Evolutionary conservation across 1,140 invertebrate species (phyloP).

Genomic region (Zaprionus camerounensis): DNA sequence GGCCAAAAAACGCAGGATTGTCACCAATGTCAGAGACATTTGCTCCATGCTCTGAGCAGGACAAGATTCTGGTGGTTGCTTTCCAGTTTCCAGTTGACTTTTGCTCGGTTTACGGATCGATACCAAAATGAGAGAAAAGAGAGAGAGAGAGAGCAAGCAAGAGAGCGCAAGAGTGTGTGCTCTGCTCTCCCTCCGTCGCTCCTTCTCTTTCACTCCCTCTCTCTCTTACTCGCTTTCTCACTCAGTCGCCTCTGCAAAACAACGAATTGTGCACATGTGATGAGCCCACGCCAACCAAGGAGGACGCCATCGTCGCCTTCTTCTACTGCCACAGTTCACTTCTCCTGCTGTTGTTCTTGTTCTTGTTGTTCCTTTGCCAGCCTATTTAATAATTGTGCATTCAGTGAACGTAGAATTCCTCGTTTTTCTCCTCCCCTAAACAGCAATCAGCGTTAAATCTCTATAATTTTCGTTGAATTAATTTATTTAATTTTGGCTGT

Average conservation of each 20-base stretch:
- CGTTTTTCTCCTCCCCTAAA: constrained; percentile 13
- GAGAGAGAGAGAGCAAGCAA: constrained; percentile 29
- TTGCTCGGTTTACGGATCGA: constrained; percentile 73
- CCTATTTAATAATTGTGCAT: constrained; percentile 80
- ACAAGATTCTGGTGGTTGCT: constrained; percentile 70
- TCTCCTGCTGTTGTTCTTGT: not conserved
- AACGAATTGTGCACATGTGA: constrained; percentile 78
- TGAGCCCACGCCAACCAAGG: constrained; percentile 44
- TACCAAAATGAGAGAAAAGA: constrained; percentile 33
- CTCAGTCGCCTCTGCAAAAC: constrained; percentile 41
- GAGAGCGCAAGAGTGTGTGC: not conserved
- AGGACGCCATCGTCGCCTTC: constrained; percentile 50
- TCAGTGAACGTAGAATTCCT: constrained; percentile 65
- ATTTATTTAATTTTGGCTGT: constrained; percentile 68
- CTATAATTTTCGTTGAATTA: constrained; percentile 71
- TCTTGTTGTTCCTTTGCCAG: constrained; percentile 62
- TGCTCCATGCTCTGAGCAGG: constrained; percentile 26
- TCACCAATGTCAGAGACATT: constrained; percentile 65
- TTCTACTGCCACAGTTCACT: constrained; percentile 4
- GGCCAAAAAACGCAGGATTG: constrained; percentile 45
- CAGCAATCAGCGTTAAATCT: constrained; percentile 61
- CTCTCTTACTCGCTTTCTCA: constrained; percentile 26
- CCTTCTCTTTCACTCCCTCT: constrained; percentile 15
- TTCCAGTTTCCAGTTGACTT: constrained; percentile 80
- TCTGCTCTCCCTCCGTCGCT: constrained; percentile 20